Percentiles rank a stretch among this genome's conserved stretches.
Conservation (phyloP, 2,113 vertebrate species). For the Raja brachyura region DNA sequence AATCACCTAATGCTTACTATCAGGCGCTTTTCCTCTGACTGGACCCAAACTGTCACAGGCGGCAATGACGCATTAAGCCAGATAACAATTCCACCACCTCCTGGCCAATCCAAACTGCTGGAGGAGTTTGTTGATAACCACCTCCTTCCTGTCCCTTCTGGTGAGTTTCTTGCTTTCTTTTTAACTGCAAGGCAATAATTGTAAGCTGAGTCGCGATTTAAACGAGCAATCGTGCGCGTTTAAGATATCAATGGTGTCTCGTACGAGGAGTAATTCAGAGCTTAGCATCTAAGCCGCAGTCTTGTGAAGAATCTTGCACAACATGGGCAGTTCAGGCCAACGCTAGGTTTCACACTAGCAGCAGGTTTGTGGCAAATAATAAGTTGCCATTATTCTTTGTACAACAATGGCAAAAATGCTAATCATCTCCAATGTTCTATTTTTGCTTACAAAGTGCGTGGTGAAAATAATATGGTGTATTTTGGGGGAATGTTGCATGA, state of each 20-base stretch:
- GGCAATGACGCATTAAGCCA: slow-evolving; percentile 40
- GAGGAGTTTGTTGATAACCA: slow-evolving; percentile 71
- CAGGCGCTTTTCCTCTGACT: slow-evolving; percentile 47
- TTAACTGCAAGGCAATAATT: background rate
- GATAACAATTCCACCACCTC: slow-evolving; percentile 49
- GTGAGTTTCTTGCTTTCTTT: background rate
- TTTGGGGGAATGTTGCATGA: background rate
- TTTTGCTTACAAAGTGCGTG: background rate
- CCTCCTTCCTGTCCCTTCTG: slow-evolving; percentile 28
- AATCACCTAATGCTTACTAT: slow-evolving; percentile 70
- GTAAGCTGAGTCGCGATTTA: background rate
- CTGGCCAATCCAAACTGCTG: slow-evolving; percentile 58
- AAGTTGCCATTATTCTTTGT: background rate
- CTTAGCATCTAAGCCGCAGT: background rate
- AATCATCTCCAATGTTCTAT: background rate
- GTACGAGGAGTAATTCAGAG: background rate
- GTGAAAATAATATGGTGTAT: background rate
- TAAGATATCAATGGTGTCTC: background rate
- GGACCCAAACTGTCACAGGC: background rate
- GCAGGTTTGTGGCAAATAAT: too few species aligned
- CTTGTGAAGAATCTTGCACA: background rate
- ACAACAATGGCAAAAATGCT: background rate
- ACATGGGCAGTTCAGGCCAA: too few species aligned
- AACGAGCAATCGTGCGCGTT: background rate
- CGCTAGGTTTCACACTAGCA: too few species aligned